phyloP scores from a whole-genome alignment of 2,113 vertebrate species.

The Neopipo cinnamomea region DNA sequence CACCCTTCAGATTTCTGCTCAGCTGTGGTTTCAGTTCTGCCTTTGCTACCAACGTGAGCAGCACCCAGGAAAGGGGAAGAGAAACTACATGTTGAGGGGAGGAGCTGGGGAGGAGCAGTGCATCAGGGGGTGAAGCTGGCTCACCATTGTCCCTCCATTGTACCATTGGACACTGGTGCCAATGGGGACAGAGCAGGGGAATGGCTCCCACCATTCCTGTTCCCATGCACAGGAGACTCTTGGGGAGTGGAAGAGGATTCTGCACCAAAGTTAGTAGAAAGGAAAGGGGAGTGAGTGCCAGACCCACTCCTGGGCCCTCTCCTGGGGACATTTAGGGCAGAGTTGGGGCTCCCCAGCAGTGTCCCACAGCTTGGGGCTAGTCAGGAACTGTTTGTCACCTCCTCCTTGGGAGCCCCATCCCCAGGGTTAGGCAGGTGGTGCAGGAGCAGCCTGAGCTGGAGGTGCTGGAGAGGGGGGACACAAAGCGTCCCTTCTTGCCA shows the following conservation, averaged over 20 bases:
- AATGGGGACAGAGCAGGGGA: not conserved
- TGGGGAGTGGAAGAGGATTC: not conserved
- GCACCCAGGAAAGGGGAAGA: not conserved
- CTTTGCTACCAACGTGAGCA: accelerated
- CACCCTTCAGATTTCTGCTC: not conserved
- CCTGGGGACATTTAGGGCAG: not conserved
- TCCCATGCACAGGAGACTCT: not conserved
- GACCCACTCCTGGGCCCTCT: not conserved
- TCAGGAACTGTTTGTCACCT: not conserved
- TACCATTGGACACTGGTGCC: not conserved
- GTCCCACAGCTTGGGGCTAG: not conserved
- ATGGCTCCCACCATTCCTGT: not conserved
- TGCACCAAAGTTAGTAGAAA: not conserved
- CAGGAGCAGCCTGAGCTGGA: not conserved
- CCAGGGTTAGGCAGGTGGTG: not conserved
- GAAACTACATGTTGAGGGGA: not conserved
- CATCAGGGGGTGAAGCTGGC: not conserved
- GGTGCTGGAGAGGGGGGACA: accelerated
- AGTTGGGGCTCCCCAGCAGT: not conserved
- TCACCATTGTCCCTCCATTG: not conserved
- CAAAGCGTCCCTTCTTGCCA: not conserved
- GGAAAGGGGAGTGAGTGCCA: not conserved
- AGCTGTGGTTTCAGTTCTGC: not conserved
- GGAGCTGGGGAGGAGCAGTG: not conserved
- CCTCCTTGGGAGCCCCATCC: not conserved